These are phyloP conservation scores for Pocillopora verrucosa DNA, from an alignment of 64 coral and sea anemone species.

Conservation along the genomic window DNA sequence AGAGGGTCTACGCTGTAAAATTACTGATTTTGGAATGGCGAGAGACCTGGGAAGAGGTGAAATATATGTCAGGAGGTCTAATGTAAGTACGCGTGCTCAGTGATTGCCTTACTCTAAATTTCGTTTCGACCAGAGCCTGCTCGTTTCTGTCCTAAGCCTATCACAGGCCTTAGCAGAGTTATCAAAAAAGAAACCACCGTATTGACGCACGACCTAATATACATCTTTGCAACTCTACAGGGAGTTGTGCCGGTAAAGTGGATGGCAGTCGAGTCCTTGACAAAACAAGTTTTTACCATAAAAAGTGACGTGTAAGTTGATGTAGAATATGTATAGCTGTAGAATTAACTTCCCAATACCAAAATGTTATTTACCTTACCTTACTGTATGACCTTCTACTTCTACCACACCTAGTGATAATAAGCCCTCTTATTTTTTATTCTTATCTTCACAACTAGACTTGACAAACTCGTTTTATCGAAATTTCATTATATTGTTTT, in stretches of 20 bases:
- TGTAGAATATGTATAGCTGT: background rate
- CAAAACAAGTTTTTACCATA: constrained; percentile 11
- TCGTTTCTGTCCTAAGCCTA: background rate
- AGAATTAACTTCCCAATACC: no score
- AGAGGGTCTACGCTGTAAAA: constrained; percentile 38
- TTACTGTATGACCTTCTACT: no score
- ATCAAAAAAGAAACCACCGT: no score
- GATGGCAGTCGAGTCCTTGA: constrained; percentile 29
- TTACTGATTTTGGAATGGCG: constrained; percentile 84
- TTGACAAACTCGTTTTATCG: no score
- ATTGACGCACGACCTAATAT: no score
- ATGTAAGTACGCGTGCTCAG: background rate
- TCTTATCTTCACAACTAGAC: no score
- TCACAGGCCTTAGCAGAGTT: no score
- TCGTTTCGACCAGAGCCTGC: background rate
- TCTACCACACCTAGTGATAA: no score
- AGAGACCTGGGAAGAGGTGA: constrained; percentile 61
- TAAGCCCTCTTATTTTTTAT: no score
- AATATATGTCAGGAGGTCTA: constrained; percentile 57
- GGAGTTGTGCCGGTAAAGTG: constrained; percentile 38
- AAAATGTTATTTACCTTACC: no score
- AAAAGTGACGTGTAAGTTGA: constrained; percentile 46
- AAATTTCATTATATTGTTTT: no score
- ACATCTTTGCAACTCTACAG: background rate
- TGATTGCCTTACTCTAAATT: background rate